Conservation (phyloP, 2,888 invertebrate species). For the Barypeithes pellucidus region DNA sequence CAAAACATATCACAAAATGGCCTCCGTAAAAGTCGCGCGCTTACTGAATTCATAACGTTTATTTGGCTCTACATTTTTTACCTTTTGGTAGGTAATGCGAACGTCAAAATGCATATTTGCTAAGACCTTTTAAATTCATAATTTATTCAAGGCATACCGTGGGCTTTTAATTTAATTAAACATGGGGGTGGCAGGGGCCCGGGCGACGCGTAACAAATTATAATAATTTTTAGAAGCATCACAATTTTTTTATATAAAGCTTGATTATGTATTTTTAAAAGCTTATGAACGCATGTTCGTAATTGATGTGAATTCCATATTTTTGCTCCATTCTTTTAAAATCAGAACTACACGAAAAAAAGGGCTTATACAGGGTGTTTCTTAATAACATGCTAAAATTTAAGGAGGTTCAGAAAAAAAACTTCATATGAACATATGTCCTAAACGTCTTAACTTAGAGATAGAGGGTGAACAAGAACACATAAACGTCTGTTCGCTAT, state of each 20-base stretch:
- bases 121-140: slow-evolving; percentile 21
- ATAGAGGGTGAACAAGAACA: too few relatives aligned
- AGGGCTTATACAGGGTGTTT: too few relatives aligned
- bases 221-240: background rate
- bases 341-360: too few relatives aligned
- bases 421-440: too few relatives aligned
- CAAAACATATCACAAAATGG: background rate
- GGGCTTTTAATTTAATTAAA: slow-evolving; percentile 21
- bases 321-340: too few relatives aligned
- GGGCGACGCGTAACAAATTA: background rate
- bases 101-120: slow-evolving; percentile 19
- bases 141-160: slow-evolving; percentile 28
- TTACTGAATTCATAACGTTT: slow-evolving; percentile 2
- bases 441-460: too few relatives aligned
- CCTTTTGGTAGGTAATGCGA: background rate
- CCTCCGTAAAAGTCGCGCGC: background rate
- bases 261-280: background rate
- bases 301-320: too few relatives aligned
- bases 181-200: too few relatives aligned
- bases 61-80: background rate
- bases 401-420: too few relatives aligned
- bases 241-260: background rate
- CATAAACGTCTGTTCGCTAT: too few relatives aligned
- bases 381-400: too few relatives aligned
- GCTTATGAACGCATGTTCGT: background rate